Base-by-base conservation (phyloP, 2,888 invertebrate species). In the Leptinotarsa tumamoca region DNA sequence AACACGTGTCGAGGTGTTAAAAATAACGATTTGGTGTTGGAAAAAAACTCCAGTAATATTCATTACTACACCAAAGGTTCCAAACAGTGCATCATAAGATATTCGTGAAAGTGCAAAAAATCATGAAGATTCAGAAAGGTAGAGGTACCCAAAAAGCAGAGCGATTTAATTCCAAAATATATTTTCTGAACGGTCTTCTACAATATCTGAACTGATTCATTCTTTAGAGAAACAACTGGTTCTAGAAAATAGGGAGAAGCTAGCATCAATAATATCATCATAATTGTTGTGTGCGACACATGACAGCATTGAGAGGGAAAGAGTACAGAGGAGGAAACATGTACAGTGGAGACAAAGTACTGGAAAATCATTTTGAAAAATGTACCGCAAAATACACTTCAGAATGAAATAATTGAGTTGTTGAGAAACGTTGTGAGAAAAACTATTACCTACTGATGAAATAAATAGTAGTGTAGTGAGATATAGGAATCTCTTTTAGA, bases 241-340 rank as follows among this genome's bases (percentile, higher is more conserved):
- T n/a, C 15, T 4, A 5, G 54, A n/a, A 54, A 18, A 54, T 54
- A 54, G n/a, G 54, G 54, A 54, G 54, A 54, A n/a, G 15, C 3
- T 54, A n/a, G 54, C 18, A 54, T 54, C 54, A 54, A 54, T 54
- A 54, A 54, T 54, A 18, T 54, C 54, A 18, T 54, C 54, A 27
- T 27, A n/a, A 54, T 54, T 54, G 54, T 54, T 54, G 5, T 54
- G 54, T 54, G 54, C 54, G 54, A 54, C 54, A 54, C 18, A 54
- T 54, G 54, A 54, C 3, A 54, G 54, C 54, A 52, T 1, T 52
- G 52, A 17, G 52, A 54, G 54, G 54, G 17, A 54, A 54, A 54
- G 17, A 54, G 17, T 54, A 15, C 54, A 2, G 54, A 3, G 54
- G 54, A 54, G 54, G 54, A 54, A 54, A 54, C 15, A 13, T 54